A percentile compares a stretch with the other conserved stretches of the same genome.
Conservation (phyloP, 2,797 vertebrate species). For the Knipowitschia caucasica region DNA sequence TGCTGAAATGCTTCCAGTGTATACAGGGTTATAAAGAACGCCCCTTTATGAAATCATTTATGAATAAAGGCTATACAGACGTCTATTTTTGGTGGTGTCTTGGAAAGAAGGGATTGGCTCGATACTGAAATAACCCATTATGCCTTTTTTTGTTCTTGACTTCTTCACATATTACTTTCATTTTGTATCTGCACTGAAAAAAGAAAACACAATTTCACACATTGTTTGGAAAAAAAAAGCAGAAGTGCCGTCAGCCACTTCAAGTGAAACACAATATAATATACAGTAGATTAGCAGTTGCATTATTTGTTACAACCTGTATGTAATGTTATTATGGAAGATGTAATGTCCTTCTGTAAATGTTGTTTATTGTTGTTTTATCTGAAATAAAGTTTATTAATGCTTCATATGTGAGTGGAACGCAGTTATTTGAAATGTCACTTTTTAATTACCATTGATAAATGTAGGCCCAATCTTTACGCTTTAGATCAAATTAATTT, state of each 20-base stretch:
- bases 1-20: slow-evolving; percentile 54
- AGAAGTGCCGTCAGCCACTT: slow-evolving; percentile 74
- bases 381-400: slow-evolving; percentile 91
- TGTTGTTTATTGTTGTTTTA: slow-evolving; percentile 90
- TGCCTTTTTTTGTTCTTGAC: slow-evolving; percentile 45
- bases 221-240: slow-evolving; percentile 69
- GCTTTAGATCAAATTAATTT: too few relatives aligned
- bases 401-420: slow-evolving; percentile 43
- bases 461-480: too few relatives aligned
- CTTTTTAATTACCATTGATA: too few relatives aligned
- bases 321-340: slow-evolving; percentile 94
- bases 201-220: slow-evolving; percentile 73
- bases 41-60: slow-evolving; percentile 56
- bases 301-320: slow-evolving; percentile 90
- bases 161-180: slow-evolving; percentile 55
- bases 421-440: neutral
- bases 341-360: slow-evolving; percentile 94
- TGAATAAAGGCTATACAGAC: slow-evolving; percentile 48
- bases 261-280: slow-evolving; percentile 80
- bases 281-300: slow-evolving; percentile 81
- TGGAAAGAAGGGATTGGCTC: slow-evolving; percentile 58
- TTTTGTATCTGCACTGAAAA: slow-evolving; percentile 84
- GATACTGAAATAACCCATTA: slow-evolving; percentile 73
- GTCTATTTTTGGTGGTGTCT: slow-evolving; percentile 66
- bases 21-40: slow-evolving; percentile 68